Base-by-base conservation (phyloP, 2,888 invertebrate species). In the Lysandra coridon region DNA sequence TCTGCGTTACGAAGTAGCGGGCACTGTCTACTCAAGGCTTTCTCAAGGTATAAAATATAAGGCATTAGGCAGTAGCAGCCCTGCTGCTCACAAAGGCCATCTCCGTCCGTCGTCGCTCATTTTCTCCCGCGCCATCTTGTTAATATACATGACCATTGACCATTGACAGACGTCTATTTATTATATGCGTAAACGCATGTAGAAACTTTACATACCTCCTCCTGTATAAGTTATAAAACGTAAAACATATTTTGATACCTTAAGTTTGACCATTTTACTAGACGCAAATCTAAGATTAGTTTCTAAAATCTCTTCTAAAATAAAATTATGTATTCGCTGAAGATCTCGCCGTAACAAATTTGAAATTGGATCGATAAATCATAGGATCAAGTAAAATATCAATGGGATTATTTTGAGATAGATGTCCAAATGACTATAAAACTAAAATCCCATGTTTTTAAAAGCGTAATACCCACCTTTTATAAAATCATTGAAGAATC, bases 101-200 rank as follows among this genome's bases (percentile, higher is more conserved):
- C 33, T 69, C 14, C 69, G 69, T 69, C 44, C 7, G 74, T 40
- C 73, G 73, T 44, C 40, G 74, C 44, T 74, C 74, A 74, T 74
- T 74, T 74, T 74, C 74, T 73, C 74, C 74, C 69, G 33, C 69
- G 74, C 74, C 40, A 44, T 40, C 74, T 74, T 44, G 74, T 74
- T 74, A 74, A 74, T 44, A 74, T 23, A 74, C 74, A 74, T 74
- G 44, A 44, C 74, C 69, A 69, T 69, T 74, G 44, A 44, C 74
- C 69, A 69, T 69, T 69, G 33, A 69, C 33, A 69, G 69, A 33
- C 57, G 10, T 33, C 64, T 33, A 69, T 69, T 69, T 69, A 37
- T 69, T 37, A 69, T 69, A 37, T 69, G 33, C 14, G 69, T 37
- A 37, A 37, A 37, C 17, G 33, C 23, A 1, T 69, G 10, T 69